Evolutionary conservation across 2,797 vertebrate species (phyloP).

Genomic region (Alcedo quadribrachys): DNA sequence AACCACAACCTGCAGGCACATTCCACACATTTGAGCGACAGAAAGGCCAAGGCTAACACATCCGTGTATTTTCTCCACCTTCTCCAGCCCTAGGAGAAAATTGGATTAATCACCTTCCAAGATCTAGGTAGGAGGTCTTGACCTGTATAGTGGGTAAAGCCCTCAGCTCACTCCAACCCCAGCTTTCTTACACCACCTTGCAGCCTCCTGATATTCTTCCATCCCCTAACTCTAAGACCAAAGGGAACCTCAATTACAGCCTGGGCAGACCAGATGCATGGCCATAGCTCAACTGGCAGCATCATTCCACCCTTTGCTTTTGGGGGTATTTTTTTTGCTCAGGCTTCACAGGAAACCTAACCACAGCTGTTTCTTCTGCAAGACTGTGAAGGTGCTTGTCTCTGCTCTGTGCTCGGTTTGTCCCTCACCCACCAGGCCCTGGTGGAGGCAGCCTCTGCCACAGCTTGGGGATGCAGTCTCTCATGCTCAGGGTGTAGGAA

Average conservation of each 20-base stretch:
- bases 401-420: not conserved
- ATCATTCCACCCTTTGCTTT: not conserved
- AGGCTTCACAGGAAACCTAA: not conserved
- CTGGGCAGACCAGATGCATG: not conserved
- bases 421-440: no score
- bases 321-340: fast-evolving
- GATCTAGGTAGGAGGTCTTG: not conserved
- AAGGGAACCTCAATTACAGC: not conserved
- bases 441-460: not conserved
- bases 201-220: not conserved
- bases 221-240: not conserved
- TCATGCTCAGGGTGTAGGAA: not conserved
- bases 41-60: not conserved
- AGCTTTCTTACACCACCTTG: not conserved
- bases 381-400: not conserved
- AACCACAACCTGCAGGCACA: not conserved
- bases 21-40: not conserved
- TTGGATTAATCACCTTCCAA: not conserved
- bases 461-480: not conserved
- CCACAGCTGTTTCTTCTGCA: not conserved
- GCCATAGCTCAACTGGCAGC: not conserved
- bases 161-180: not conserved
- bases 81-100: not conserved
- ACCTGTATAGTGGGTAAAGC: not conserved
- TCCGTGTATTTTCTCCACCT: not conserved